A percentile compares a stretch with the other conserved stretches of the same genome.
Evolutionary conservation across 2,888 invertebrate species (phyloP).

Genomic region (Spodoptera picta): DNA sequence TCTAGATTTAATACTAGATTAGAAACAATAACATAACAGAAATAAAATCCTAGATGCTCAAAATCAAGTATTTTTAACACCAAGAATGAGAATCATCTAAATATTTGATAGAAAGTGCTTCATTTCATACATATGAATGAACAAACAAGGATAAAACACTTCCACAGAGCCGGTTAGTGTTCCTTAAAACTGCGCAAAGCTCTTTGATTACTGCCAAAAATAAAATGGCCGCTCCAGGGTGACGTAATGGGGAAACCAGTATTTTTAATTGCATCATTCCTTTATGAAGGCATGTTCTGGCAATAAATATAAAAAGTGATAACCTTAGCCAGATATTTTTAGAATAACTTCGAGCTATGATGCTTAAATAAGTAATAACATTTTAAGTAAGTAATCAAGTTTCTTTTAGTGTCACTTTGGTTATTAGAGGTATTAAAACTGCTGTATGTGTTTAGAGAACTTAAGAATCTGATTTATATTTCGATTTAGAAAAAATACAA

Average conservation of each 20-base stretch:
- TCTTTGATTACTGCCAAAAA: constrained; percentile 49
- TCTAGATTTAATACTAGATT: too few species aligned
- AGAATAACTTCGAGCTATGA: neutral
- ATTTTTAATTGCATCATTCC: constrained; percentile 52
- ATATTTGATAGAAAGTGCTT: too few species aligned
- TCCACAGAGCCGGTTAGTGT: constrained; percentile 1
- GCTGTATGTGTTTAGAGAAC: too few species aligned
- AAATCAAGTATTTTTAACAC: too few species aligned
- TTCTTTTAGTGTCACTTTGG: too few species aligned
- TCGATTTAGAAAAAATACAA: too few species aligned
- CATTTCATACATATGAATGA: constrained; percentile 5
- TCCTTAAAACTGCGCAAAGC: constrained; percentile 8
- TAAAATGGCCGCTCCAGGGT: constrained; percentile 38
- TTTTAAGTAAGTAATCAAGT: too few species aligned
- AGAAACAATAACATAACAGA: too few species aligned
- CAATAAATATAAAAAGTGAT: constrained; percentile 39
- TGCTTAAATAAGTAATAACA: too few species aligned
- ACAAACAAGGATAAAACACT: constrained; percentile 9
- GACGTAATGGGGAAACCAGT: constrained; percentile 51
- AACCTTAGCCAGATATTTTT: constrained; percentile 24
- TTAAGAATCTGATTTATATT: too few species aligned
- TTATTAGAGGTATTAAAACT: too few species aligned
- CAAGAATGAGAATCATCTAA: neutral
- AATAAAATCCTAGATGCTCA: too few species aligned
- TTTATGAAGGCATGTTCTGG: constrained; percentile 36